Evolutionary conservation across 1,140 invertebrate species (phyloP), one percentile per base, ranked within the genome.

Genomic region (Musca vetustissima): DNA sequence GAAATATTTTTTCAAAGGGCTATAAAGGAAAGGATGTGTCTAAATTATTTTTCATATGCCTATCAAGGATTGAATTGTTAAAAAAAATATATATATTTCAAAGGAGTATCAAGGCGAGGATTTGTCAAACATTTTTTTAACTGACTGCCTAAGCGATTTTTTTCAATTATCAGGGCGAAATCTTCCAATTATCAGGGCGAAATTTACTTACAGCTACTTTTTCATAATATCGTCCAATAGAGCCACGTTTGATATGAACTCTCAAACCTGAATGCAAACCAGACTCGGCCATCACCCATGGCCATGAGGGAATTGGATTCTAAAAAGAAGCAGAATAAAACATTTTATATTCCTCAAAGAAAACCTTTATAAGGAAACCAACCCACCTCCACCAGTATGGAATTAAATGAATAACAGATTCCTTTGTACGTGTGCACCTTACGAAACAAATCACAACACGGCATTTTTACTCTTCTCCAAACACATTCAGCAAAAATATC

Each of bases 361-460:
- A 19, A n/a, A 19, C n/a, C n/a, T 17, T 52, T 11, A n/a, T 17
- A 59, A 7, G 11, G 7, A 13, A 47, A 68, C 19, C 28, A 22
- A 48, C 22, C 48, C 48, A 69, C 57, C 24, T 64, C 14, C 24
- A 43, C 19, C 3, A 24, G 21, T 2, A 65, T 0, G 64, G 59
- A 67, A 57, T 79, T 79, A 24, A 79, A 79, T 0, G 69, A 49
- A n/a, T 67, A 78, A n/a, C 74, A 76, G 8, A 55, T 43, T 43
- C 36, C 36, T 11, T 43, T 43, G 36, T 43, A 43, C 6, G 36
- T 43, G 36, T 43, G 36, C 11, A 43, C 1, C 13, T 43, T 43
- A 11, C 17, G 47, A 13, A 79, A 79, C 1, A 79, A 17, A 9
- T 64, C 70, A 36, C 77, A 79, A 64, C 77, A 79, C 32, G 77